These are phyloP conservation scores for Acipenser transmontanus DNA, from an alignment of 2,797 vertebrate genomes.

Conservation along the genomic window DNA sequence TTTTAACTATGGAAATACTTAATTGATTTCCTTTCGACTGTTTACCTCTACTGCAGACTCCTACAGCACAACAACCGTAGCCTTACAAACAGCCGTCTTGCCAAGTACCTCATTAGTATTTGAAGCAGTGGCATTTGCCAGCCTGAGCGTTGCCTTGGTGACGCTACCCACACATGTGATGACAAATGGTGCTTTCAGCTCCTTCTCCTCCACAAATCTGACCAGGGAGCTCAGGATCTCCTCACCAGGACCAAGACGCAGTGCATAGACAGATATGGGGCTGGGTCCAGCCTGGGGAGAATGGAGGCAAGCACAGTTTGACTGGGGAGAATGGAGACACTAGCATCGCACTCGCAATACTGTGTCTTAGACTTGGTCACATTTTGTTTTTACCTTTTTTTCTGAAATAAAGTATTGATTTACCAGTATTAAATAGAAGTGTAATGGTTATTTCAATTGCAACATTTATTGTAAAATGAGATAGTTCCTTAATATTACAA, in stretches of 20 bases:
- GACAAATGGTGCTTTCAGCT: slow-evolving; percentile 47
- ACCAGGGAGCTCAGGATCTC: slow-evolving; percentile 50
- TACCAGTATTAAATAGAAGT: too few relatives aligned
- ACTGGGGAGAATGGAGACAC: too few relatives aligned
- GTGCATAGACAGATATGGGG: slow-evolving; percentile 41
- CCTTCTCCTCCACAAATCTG: slow-evolving; percentile 48
- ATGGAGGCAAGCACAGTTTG: too few relatives aligned
- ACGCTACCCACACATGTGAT: slow-evolving; percentile 58
- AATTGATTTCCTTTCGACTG: slow-evolving; percentile 80
- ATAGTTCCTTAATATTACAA: too few relatives aligned
- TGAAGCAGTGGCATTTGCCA: slow-evolving; percentile 58
- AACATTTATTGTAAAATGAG: too few relatives aligned
- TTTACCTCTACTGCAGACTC: slow-evolving; percentile 67
- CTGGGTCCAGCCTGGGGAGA: slow-evolving; percentile 37
- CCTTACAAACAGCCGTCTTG: slow-evolving; percentile 65
- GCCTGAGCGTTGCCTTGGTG: slow-evolving; percentile 55
- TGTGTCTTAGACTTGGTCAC: background rate
- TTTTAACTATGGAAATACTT: slow-evolving; percentile 73
- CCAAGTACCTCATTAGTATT: slow-evolving; percentile 69
- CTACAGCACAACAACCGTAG: slow-evolving; percentile 48
- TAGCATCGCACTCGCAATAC: background rate
- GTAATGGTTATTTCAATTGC: too few relatives aligned
- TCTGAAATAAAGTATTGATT: too few relatives aligned
- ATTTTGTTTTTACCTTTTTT: too few relatives aligned
- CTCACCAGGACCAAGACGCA: slow-evolving; percentile 51